Conservation (phyloP, 2,888 invertebrate species). For the Callosobruchus maculatus region DNA sequence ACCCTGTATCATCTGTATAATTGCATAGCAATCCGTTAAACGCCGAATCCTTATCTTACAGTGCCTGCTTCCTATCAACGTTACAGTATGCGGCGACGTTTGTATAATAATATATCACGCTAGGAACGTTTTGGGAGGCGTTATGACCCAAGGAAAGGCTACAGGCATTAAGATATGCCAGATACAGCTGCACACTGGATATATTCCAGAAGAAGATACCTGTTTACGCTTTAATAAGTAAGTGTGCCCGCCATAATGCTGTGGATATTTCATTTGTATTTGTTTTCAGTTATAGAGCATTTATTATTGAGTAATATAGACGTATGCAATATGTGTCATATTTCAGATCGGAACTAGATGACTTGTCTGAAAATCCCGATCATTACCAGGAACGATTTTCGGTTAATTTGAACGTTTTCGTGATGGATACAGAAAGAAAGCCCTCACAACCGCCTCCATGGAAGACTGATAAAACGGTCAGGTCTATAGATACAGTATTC, state of each 20-base stretch:
- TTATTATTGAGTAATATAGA: no score
- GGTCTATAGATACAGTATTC: conserved; percentile 62
- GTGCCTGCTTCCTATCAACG: conserved; percentile 64
- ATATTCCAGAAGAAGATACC: conserved; percentile 70
- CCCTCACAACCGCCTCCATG: conserved; percentile 71
- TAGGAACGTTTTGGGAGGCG: conserved; percentile 75
- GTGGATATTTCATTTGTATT: background rate
- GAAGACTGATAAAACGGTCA: conserved; percentile 64
- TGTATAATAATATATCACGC: conserved; percentile 80
- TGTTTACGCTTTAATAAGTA: conserved; percentile 69
- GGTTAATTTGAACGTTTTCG: conserved; percentile 66
- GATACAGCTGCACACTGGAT: conserved; percentile 87
- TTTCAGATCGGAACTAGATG: conserved; percentile 72
- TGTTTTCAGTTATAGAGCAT: no score
- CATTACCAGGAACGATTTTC: conserved; percentile 70
- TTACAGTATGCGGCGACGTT: conserved; percentile 82
- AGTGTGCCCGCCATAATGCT: conserved; percentile 1
- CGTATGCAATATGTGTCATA: conserved; percentile 6
- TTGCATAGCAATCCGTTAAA: background rate
- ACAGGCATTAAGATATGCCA: conserved; percentile 84
- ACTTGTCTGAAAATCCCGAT: conserved; percentile 62
- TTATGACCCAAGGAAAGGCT: conserved; percentile 63
- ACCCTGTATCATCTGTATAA: conserved; percentile 2
- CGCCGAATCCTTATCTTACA: conserved; percentile 23
- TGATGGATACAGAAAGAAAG: conserved; percentile 65